Conservation (phyloP, 1,140 invertebrate genomes). For the Littorina saxatilis region DNA sequence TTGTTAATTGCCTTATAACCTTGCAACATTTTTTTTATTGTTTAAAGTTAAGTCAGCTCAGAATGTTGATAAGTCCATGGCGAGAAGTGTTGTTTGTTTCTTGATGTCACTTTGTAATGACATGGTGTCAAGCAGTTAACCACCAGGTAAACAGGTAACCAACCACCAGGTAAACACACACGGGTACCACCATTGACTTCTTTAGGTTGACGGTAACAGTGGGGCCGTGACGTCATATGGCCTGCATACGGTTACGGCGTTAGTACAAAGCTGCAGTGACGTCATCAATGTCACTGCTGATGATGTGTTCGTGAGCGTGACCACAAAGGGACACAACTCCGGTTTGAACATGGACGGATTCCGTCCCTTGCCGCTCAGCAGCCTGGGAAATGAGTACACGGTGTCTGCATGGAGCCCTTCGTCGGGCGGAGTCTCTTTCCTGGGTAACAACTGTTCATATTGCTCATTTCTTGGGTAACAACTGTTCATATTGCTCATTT, state of each 20-base stretch:
- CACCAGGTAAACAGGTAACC: too few species aligned
- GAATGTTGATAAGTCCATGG: too few species aligned
- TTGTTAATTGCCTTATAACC: too few species aligned
- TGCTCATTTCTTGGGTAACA: too few species aligned
- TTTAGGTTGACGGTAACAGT: not conserved
- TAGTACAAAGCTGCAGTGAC: not conserved
- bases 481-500: too few species aligned
- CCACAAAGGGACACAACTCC: conserved; percentile 10
- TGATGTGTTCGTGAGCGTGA: not conserved
- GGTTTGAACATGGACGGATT: conserved; percentile 11
- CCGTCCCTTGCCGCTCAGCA: not conserved
- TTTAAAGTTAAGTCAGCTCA: too few species aligned
- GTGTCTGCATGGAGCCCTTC: not conserved
- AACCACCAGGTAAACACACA: too few species aligned
- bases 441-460: too few species aligned
- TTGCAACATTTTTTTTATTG: too few species aligned
- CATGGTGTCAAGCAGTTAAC: too few species aligned
- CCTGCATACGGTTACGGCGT: not conserved
- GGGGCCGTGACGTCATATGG: not conserved
- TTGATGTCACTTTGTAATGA: too few species aligned
- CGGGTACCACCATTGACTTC: not conserved
- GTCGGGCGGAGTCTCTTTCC: not conserved
- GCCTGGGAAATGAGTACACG: not conserved
- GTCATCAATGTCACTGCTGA: not conserved
- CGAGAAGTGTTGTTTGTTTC: too few species aligned